These are phyloP conservation scores for Sturmia bella DNA, from an alignment of 2,888 invertebrate genomes.

Conservation along the genomic window DNA sequence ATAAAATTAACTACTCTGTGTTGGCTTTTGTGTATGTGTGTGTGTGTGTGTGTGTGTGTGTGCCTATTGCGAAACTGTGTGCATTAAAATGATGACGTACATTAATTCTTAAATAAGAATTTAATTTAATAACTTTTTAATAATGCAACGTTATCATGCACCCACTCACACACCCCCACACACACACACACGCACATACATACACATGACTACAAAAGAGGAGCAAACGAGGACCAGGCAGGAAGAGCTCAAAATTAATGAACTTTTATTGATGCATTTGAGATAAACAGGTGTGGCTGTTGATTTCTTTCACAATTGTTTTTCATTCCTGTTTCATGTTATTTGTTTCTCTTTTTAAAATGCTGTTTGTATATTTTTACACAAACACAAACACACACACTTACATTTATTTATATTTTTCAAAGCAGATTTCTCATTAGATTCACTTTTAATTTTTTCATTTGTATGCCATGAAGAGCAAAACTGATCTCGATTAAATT, in stretches of 20 bases:
- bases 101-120: constrained; percentile 4
- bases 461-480: no score
- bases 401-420: no score
- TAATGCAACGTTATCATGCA: no score
- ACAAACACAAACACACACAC: background rate
- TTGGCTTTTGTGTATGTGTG: background rate
- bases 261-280: constrained; percentile 44
- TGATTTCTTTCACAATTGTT: constrained; percentile 15
- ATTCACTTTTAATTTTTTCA: no score
- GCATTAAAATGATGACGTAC: constrained; percentile 21
- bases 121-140: constrained; percentile 8
- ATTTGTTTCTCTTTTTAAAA: constrained; percentile 3
- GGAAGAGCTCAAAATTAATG: constrained; percentile 11
- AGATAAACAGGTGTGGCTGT: constrained; percentile 65
- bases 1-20: constrained; percentile 1
- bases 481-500: no score
- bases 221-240: background rate
- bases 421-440: no score
- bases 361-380: constrained; percentile 6
- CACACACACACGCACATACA: background rate
- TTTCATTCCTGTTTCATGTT: background rate
- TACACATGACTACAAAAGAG: no score
- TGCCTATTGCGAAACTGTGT: no score
- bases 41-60: constrained; percentile 6
- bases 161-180: background rate